A percentile compares a stretch with the other conserved stretches of the same genome.
These are phyloP conservation scores for Sebastes trivittatus DNA, from an alignment of 2,797 vertebrate species.

Conservation along the genomic window DNA sequence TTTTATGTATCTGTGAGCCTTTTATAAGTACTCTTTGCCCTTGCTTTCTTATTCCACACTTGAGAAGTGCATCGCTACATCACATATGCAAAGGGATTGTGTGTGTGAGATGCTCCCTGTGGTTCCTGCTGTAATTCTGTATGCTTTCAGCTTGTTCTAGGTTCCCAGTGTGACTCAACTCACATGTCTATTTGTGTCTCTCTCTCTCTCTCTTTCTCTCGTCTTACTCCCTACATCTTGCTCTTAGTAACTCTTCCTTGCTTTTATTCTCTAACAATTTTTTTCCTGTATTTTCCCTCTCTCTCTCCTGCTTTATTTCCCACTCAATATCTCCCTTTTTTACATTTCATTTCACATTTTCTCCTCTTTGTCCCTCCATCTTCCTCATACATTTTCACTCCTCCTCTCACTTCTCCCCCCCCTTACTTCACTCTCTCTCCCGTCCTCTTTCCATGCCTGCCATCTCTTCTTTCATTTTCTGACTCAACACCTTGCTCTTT, in stretches of 20 bases:
- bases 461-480: slow-evolving; percentile 77
- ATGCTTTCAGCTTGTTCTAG: slow-evolving; percentile 67
- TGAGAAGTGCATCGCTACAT: slow-evolving; percentile 40
- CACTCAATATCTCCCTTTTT: slow-evolving; percentile 12
- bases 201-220: slow-evolving; percentile 8
- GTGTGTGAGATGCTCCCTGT: slow-evolving; percentile 23
- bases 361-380: slow-evolving; percentile 38
- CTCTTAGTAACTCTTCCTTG: slow-evolving; percentile 26
- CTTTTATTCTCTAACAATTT: slow-evolving; percentile 34
- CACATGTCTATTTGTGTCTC: slow-evolving; percentile 64
- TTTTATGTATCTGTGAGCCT: slow-evolving; percentile 31
- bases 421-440: not conserved
- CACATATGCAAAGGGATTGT: slow-evolving; percentile 41
- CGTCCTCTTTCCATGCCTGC: slow-evolving; percentile 41
- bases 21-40: slow-evolving; percentile 44
- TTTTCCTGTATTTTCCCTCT: not conserved
- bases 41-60: slow-evolving; percentile 53
- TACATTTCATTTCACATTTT: slow-evolving; percentile 46
- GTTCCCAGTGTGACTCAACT: slow-evolving; percentile 72
- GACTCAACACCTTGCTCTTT: slow-evolving; percentile 84
- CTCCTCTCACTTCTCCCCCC: slow-evolving; percentile 13
- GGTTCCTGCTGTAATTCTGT: slow-evolving; percentile 64
- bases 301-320: slow-evolving; percentile 12
- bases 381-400: slow-evolving; percentile 29
- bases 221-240: slow-evolving; percentile 25